Base-by-base conservation (phyloP, 2,888 invertebrate species). In the Anoncus sp. region DNA sequence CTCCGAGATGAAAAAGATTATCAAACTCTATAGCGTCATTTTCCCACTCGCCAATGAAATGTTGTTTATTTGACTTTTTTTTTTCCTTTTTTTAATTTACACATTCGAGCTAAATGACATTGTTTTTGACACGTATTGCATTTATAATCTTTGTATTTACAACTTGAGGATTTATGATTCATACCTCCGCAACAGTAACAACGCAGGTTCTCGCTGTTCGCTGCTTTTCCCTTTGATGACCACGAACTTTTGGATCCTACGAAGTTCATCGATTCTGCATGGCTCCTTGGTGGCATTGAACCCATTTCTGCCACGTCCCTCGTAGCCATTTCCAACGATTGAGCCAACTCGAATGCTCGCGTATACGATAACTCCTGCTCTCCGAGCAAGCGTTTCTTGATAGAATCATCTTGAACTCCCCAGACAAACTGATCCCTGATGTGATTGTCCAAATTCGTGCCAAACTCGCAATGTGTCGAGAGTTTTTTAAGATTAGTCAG, bases 361-460 rank as follows among this genome's bases (percentile, higher is more conserved):
- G 51, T 35, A 35, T 60, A 80, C 1, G 77, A 66, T 10, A 77
- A 16, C 16, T 63, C 62, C 12, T 27, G 47, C 38, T 79, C 73
- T 5, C 57, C 65, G 7, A 75, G 60, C 16, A 77, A 40, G 4
- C 72, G 74, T 27, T 75, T 75, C 35, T 71, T 75, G 4, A 60
- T 72, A 1, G 74, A 65, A 1, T 49, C 57, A 16, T 57, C 71
- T 1, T 43, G 45, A 7, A 79, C 55, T 10, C 76, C 76, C 73
- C 79, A 80, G 9, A 80, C 77, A 20, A 80, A 72, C 16, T 71
- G 72, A 16, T 75, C 75, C 12, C 74, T 47, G 0, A 79, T 16
- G 14, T 45, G 31, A 7, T 38, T 55, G 10, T 77, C 65, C 24
- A 77, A 35, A 20, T 45, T 49, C 20, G 0, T 24, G 1, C 63